Evolutionary conservation across 2,113 vertebrate genomes (phyloP), one percentile per base, ranked within the genome.

Genomic region (Glaucomys volans): DNA sequence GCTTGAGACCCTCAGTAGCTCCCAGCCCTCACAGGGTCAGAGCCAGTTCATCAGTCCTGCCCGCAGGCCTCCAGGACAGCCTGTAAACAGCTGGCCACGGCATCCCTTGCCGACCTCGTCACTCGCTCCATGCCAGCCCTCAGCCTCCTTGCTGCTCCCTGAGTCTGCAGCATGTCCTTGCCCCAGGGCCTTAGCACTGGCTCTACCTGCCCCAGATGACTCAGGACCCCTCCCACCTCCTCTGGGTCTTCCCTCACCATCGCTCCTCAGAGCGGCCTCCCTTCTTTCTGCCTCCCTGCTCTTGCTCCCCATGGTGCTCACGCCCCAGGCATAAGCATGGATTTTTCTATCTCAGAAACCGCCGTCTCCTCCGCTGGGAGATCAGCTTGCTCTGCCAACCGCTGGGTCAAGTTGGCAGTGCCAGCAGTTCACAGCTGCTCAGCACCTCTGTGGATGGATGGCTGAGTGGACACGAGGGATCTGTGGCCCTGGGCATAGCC

Each of bases 341-440:
- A 26, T 32, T 54, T 18, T 20, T 35, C 40, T 59, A 11, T 81
- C 4, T n/a, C 17, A 24, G 59, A 16, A 16, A 54, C 30, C 4
- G 0, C 9, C 11, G 37, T 35, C 52, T 35, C 4, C 17, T 50
- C 26, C 50, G 5, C 42, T 11, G 7, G 32, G 44, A 57, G 24
- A 8, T 10, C 52, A 54, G 22, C 82, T 44, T 40, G 4, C 17
- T 35, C 50, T 20, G 28, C 40, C 32, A 12, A 50, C 28, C 26
- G 0, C n/a, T 3, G 14, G 1, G 1, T 7, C 67, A 14, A 5
- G 42, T 24, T 0, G 17, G 52, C 42, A 4, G 35, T 52, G 44
- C 59, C 54, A 0, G 79, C 30, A 2, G 44, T 4, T 4, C 4
- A 30, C 17, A 32, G 69, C 26, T 37, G 28, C 59, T 14, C 44